Percentiles rank a stretch among this genome's conserved stretches.
Conservation (phyloP, 1,140 invertebrate genomes). For the Lutraria rhynchaena region DNA sequence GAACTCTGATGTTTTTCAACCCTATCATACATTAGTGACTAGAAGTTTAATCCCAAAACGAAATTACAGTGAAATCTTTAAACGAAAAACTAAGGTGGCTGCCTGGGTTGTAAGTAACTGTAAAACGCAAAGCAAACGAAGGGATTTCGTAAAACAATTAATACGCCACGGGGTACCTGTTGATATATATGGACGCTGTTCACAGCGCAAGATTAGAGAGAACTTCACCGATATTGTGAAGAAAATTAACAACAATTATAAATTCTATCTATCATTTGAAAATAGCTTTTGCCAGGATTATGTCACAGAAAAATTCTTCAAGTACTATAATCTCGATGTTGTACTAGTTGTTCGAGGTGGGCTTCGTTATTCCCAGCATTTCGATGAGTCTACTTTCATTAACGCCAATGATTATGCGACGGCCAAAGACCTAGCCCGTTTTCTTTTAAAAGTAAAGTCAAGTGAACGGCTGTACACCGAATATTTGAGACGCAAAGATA, state of each 20-base stretch:
- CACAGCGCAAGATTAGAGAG: not conserved
- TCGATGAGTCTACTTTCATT: not conserved
- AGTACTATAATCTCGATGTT: not conserved
- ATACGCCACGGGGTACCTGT: not conserved
- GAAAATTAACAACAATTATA: not conserved
- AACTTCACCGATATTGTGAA: not conserved
- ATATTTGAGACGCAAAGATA: conserved; percentile 5
- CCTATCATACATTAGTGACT: not conserved
- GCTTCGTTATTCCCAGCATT: not conserved
- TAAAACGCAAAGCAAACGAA: not conserved
- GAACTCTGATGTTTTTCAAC: not conserved
- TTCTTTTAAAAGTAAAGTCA: not conserved
- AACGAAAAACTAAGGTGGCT: not conserved
- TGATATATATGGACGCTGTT: not conserved
- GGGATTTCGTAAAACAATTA: not conserved
- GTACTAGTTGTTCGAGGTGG: not conserved
- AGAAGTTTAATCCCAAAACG: not conserved
- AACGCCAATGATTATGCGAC: not conserved
- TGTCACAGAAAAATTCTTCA: conserved; percentile 16
- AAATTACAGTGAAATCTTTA: not conserved
- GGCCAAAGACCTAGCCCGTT: not conserved
- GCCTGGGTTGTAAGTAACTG: conserved; percentile 2
- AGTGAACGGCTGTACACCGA: not conserved
- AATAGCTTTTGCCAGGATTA: conserved; percentile 3
- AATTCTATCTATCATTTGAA: too few species aligned